Conservation (phyloP, 2,888 invertebrate genomes). For the Onthophagus sagittarius region DNA sequence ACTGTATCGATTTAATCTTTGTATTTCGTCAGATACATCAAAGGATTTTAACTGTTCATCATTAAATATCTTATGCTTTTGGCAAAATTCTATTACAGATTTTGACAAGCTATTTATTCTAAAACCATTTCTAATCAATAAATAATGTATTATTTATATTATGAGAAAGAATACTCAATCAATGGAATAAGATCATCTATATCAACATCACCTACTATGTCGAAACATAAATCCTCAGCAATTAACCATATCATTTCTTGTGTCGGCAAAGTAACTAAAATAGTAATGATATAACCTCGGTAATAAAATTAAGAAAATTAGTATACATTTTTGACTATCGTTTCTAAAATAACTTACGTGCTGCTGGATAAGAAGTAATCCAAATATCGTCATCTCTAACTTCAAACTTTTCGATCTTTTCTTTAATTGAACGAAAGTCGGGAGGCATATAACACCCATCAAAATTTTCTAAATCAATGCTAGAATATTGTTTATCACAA, state of each 20-base stretch:
- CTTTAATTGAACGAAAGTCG: constrained; percentile 9
- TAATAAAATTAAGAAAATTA: background rate
- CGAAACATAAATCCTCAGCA: constrained; percentile 56
- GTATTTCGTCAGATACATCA: background rate
- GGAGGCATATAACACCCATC: constrained; percentile 9
- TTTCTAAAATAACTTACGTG: constrained; percentile 15
- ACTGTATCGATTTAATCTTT: background rate
- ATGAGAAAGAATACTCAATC: constrained; percentile 55
- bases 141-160: background rate
- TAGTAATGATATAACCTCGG: background rate
- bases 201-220: constrained; percentile 50
- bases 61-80: background rate
- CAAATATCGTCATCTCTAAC: constrained; percentile 24
- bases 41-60: background rate
- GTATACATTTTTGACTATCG: background rate
- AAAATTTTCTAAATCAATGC: background rate
- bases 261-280: constrained; percentile 63
- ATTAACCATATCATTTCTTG: constrained; percentile 68
- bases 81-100: background rate
- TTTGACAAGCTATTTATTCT: background rate
- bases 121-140: background rate
- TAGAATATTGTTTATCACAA: too few species aligned
- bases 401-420: constrained; percentile 24
- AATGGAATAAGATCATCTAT: constrained; percentile 60
- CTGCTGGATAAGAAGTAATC: constrained; percentile 23